phyloP scores from a whole-genome alignment of 2,888 invertebrate species.

The Cantharis rustica region DNA sequence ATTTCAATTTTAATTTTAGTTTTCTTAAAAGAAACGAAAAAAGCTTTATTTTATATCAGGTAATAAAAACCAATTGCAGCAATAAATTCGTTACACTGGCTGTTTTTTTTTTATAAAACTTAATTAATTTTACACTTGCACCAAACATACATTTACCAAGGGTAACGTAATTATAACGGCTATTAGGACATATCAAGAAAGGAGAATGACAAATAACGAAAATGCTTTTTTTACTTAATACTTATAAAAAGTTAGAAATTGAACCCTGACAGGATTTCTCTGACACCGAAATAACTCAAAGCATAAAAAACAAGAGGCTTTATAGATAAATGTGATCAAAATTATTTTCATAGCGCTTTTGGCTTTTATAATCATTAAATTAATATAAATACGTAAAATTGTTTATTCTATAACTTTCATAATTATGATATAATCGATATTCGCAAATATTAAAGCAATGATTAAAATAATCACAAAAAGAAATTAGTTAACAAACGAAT shows the following conservation, averaged over 20 bases:
- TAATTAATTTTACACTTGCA: not conserved
- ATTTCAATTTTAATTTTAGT: not conserved
- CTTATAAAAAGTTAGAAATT: not conserved
- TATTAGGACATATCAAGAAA: not conserved
- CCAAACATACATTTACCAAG: not conserved
- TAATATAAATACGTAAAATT: not conserved
- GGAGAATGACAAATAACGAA: not conserved
- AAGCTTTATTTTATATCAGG: not conserved
- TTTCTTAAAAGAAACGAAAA: not conserved
- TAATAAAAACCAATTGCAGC: not conserved
- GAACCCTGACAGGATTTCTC: not conserved
- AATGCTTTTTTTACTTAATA: not conserved
- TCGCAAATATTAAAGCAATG: not conserved
- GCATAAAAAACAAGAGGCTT: not conserved
- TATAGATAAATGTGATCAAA: not conserved
- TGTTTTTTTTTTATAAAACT: not conserved
- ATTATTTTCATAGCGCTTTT: not conserved
- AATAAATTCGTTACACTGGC: not conserved
- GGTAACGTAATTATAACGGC: not conserved
- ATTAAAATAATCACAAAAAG: not conserved
- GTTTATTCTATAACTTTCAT: not conserved
- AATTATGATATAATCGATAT: not conserved
- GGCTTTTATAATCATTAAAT: not conserved
- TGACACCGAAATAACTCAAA: not conserved
- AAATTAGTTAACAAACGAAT: not conserved